Base-by-base conservation (phyloP, 2,113 vertebrate species). In the Alectura lathami region DNA sequence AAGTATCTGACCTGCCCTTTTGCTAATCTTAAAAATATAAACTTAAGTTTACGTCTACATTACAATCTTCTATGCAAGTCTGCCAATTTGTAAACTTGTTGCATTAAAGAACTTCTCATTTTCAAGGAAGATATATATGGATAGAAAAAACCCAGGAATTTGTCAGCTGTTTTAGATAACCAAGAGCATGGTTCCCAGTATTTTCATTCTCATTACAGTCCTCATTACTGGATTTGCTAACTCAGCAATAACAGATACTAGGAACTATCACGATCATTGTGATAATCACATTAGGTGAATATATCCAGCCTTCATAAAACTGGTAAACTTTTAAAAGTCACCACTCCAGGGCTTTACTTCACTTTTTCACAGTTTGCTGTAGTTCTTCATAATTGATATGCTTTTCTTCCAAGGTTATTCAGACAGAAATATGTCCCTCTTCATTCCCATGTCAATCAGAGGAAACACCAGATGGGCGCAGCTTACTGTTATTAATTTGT, bases 401-500 rank as follows among this genome's bases (percentile, higher is more conserved):
- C 17, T 77, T 95, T 95, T 81, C 64, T 70, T 96, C 50, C 60
- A 90, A 77, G 91, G 85, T 95, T 96, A 86, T 95, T 86, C 88
- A 89, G 67, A 86, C 45, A 83, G 66, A 77, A 83, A 60, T 70
- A 88, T 26, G 57, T 75, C 83, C 83, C 67, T 90, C 42, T 80
- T 75, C n/a, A 59, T 64, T 94, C 54, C 87, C 83, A 88, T 40
- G 9, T 89, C 82, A 91, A 88, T 78, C 54, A 94, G 67, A 75
- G 59, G 82, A 95, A 93, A 93, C 82, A 91, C 64, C 87, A 96
- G 89, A 96, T 95, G 87, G 83, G 67, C 0, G 0, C 82, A 96
- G 70, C 66, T 95, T 78, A 70, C 84, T 91, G 82, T 83, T 96
- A 80, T 95, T 95, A 92, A 93, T 96, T 89, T 93, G 82, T 74